phyloP scores from a whole-genome alignment of 1,140 invertebrate genomes.

The Latrodectus geometricus region DNA sequence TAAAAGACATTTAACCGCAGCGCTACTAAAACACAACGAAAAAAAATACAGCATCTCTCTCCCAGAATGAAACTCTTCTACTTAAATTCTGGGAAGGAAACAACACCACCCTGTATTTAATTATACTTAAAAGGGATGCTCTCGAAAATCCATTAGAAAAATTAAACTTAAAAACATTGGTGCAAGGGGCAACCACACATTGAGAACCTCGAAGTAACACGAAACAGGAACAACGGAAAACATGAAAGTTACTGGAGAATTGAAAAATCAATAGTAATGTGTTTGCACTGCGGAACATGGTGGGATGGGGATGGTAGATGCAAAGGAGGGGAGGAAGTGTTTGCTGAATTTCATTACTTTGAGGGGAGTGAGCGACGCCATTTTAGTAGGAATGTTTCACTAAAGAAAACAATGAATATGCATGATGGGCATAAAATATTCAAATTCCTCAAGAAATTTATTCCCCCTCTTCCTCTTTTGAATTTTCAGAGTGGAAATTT shows the following conservation, averaged over 20 bases:
- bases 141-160: conserved; percentile 34
- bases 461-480: not conserved
- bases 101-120: conserved; percentile 39
- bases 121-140: conserved; percentile 26
- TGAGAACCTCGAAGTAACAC: not conserved
- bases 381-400: conserved; percentile 1
- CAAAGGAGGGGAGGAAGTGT: not conserved
- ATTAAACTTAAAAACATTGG: conserved; percentile 17
- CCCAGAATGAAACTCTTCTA: not conserved
- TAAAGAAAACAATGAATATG: conserved; percentile 20
- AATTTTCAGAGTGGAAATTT: not conserved
- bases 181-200: not conserved
- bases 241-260: not conserved
- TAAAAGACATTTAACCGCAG: conserved; percentile 33
- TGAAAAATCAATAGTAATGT: conserved; percentile 23
- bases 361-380: not conserved
- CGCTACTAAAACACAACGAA: not conserved
- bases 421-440: conserved; percentile 6
- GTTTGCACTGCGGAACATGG: not conserved
- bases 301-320: conserved; percentile 3
- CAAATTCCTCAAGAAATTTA: not conserved
- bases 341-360: conserved; percentile 27
- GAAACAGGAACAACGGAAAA: not conserved
- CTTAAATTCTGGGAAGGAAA: conserved; percentile 6
- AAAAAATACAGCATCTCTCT: not conserved